A percentile compares a stretch with the other conserved stretches of the same genome.
These are phyloP conservation scores for Ormyrus thymus DNA, from an alignment of 2,888 invertebrate species.

Conservation along the genomic window DNA sequence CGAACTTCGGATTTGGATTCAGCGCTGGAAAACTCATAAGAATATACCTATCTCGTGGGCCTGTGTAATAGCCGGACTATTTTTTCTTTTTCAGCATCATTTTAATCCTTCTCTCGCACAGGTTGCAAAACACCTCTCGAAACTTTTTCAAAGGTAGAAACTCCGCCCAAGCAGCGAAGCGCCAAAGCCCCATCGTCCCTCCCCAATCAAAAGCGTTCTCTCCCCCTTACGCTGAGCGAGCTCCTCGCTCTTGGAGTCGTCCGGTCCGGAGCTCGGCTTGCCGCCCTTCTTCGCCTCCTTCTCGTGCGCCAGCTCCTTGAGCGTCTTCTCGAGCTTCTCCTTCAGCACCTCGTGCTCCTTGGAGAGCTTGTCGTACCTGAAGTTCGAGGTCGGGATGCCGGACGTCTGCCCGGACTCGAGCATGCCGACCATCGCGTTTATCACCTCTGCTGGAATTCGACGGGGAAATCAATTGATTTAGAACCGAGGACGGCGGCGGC, in stretches of 20 bases:
- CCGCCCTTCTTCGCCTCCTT: slow-evolving; percentile 75
- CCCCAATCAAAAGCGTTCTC: no score
- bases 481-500: not conserved
- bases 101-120: no score
- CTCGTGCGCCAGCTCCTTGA: slow-evolving; percentile 64
- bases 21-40: no score
- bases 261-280: slow-evolving; percentile 74
- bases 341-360: slow-evolving; percentile 70
- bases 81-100: no score
- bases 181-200: no score
- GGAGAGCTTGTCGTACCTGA: slow-evolving; percentile 67
- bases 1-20: no score
- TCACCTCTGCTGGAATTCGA: slow-evolving; percentile 64
- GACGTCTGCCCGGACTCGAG: slow-evolving; percentile 64
- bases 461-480: not conserved
- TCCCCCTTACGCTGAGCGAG: slow-evolving; percentile 33
- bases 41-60: no score
- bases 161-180: no score
- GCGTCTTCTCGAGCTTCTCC: slow-evolving; percentile 67
- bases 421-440: slow-evolving; percentile 65
- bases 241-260: slow-evolving; percentile 55
- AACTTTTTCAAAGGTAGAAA: no score
- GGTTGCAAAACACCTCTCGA: no score
- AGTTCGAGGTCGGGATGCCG: slow-evolving; percentile 60
- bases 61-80: no score